Evolutionary conservation across 2,888 invertebrate species (phyloP).

Genomic region (Ennomos fuscantarius): DNA sequence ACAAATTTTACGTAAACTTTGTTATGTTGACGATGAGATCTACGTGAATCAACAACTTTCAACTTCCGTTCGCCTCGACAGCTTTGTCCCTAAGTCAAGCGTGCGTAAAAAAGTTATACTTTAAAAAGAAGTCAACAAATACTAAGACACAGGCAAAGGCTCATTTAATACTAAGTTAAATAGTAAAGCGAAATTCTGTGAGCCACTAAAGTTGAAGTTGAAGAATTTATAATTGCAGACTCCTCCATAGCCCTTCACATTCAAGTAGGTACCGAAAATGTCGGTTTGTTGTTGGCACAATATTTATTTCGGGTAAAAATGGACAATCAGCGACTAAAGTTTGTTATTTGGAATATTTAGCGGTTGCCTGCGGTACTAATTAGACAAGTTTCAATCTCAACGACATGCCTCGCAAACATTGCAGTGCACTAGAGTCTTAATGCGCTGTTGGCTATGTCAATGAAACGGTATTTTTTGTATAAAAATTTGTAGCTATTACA

Average conservation of each 20-base stretch:
- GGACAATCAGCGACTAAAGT: slow-evolving; percentile 48
- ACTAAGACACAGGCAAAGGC: no score
- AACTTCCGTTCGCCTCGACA: no score
- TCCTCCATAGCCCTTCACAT: slow-evolving; percentile 6
- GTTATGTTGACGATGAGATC: no score
- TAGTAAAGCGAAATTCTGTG: no score
- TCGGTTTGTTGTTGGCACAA: slow-evolving; percentile 36
- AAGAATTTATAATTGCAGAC: slow-evolving; percentile 19
- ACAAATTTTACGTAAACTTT: no score
- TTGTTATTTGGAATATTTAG: slow-evolving; percentile 57
- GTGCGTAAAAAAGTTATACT: no score
- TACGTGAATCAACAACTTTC: no score
- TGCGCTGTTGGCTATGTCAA: slow-evolving; percentile 35
- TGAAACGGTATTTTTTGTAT: background rate
- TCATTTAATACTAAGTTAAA: no score
- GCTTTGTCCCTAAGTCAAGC: no score
- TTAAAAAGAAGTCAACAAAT: no score
- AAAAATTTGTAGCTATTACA: no score
- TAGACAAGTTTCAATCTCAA: slow-evolving; percentile 69
- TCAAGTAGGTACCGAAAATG: slow-evolving; percentile 42
- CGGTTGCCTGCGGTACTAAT: slow-evolving; percentile 59
- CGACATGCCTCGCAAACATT: slow-evolving; percentile 55
- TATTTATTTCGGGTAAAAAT: slow-evolving; percentile 48
- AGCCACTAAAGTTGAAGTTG: no score
- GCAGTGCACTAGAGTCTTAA: slow-evolving; percentile 47